A percentile compares a stretch with the other conserved stretches of the same genome.
These are phyloP conservation scores for Megalops atlanticus DNA, from an alignment of 2,113 vertebrate genomes.

Conservation along the genomic window DNA sequence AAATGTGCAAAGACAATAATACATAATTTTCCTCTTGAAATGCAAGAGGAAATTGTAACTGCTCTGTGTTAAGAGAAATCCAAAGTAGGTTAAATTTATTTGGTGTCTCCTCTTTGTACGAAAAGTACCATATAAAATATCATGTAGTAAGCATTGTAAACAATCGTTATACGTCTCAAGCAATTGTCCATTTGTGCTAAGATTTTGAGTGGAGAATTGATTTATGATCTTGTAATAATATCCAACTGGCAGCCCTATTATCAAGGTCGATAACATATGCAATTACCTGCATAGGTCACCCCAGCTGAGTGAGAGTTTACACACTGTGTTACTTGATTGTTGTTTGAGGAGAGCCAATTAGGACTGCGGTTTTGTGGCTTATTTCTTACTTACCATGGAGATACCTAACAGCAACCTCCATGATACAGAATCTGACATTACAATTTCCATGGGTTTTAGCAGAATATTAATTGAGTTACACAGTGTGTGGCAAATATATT, in stretches of 20 bases:
- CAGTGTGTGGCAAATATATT: neutral
- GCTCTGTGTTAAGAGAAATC: no score
- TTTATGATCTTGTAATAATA: neutral
- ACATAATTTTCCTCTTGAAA: no score
- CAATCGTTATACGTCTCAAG: neutral
- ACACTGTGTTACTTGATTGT: neutral
- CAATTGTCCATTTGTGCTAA: neutral
- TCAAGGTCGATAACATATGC: no score
- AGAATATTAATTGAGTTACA: no score
- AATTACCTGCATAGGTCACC: neutral
- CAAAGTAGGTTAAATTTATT: no score
- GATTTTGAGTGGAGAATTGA: neutral
- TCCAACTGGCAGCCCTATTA: neutral
- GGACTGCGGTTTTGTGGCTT: neutral
- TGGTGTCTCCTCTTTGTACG: no score
- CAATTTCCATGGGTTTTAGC: neutral
- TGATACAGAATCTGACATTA: slow-evolving; percentile 7
- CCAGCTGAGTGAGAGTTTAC: neutral
- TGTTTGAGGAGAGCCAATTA: neutral
- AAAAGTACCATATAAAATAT: no score
- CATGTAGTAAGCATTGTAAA: neutral
- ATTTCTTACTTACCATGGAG: neutral
- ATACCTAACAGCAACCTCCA: neutral
- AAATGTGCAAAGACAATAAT: no score
- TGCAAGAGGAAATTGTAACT: no score